Conservation (phyloP, 2,797 vertebrate genomes). For the Tapera naevia region DNA sequence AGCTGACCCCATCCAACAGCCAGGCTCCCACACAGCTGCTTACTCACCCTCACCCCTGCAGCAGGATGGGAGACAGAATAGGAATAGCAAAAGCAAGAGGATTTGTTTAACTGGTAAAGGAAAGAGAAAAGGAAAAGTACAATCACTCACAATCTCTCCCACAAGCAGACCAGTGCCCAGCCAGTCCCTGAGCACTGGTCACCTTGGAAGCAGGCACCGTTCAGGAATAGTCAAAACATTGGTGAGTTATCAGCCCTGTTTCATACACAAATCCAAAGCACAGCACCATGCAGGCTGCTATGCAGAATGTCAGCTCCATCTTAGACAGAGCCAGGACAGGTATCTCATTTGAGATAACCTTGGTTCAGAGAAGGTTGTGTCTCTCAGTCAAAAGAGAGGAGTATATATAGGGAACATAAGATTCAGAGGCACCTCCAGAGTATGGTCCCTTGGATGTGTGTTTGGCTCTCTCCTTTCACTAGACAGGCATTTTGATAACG, state of each 20-base stretch:
- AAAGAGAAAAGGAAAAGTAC: not conserved
- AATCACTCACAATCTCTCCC: not conserved
- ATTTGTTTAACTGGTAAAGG: not conserved
- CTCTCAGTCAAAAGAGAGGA: not conserved
- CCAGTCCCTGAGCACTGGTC: not conserved
- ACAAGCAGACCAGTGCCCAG: not conserved
- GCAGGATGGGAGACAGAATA: not conserved
- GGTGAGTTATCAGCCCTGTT: not conserved
- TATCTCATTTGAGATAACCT: not conserved
- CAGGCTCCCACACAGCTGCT: not conserved
- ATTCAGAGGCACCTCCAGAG: not conserved
- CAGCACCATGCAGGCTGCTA: not conserved
- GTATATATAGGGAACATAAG: not conserved
- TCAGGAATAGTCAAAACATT: not conserved
- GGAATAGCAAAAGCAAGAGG: not conserved
- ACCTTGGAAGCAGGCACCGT: not conserved
- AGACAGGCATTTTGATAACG: not conserved
- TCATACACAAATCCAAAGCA: not conserved
- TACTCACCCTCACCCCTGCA: not conserved
- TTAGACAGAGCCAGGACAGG: not conserved
- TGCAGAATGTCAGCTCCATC: not conserved
- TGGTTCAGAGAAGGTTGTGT: not conserved
- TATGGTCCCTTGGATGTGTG: not conserved
- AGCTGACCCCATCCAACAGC: not conserved
- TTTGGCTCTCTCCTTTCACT: not conserved